Conservation (phyloP, 2,113 vertebrate genomes). For the Baryphthengus martii region DNA sequence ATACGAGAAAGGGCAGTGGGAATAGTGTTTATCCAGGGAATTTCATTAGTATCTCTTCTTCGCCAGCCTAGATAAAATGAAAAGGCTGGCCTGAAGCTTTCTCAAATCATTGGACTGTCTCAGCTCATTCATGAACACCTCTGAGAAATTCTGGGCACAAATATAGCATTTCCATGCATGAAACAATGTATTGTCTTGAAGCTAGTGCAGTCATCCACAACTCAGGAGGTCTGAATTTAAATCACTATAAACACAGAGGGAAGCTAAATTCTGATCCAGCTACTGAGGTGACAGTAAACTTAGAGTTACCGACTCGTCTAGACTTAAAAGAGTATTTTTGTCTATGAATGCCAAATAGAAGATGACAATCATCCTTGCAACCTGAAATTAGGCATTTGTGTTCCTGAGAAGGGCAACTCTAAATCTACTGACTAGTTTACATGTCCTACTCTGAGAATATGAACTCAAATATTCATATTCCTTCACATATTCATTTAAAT, state of each 20-base stretch:
- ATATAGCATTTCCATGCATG: not conserved
- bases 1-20: fast-evolving
- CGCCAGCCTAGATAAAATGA: not conserved
- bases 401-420: not conserved
- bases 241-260: not conserved
- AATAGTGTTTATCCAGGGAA: not conserved
- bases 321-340: not conserved
- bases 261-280: not conserved
- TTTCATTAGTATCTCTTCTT: not conserved
- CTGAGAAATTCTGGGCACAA: slow-evolving; percentile 6
- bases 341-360: not conserved
- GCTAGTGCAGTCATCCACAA: not conserved
- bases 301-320: fast-evolving
- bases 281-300: not conserved
- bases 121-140: not conserved
- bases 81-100: not conserved
- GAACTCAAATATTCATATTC: not conserved
- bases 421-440: not conserved
- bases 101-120: not conserved
- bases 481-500: not conserved
- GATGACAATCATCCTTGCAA: not conserved
- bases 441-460: not conserved
- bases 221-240: slow-evolving; percentile 1
- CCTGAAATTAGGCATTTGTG: not conserved
- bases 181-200: not conserved